phyloP scores from a whole-genome alignment of 1,140 invertebrate species.

The Nomia melanderi region DNA sequence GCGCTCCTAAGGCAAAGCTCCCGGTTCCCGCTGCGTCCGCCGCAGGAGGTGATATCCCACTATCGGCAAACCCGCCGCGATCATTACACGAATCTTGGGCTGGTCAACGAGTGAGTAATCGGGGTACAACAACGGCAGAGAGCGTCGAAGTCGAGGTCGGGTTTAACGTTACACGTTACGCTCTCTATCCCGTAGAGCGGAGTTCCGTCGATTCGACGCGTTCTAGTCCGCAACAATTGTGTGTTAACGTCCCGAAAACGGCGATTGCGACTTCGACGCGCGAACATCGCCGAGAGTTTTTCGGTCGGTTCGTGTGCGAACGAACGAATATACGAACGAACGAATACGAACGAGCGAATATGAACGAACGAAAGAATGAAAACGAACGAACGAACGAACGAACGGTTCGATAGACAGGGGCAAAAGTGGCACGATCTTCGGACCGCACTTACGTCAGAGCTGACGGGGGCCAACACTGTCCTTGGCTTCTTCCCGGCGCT shows the following conservation, averaged over 20 bases:
- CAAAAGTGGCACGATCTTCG: conserved; percentile 90
- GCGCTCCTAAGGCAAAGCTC: conserved; percentile 86
- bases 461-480: conserved; percentile 90
- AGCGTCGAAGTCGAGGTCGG: conserved; percentile 31
- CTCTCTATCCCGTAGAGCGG: too few relatives aligned
- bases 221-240: too few relatives aligned
- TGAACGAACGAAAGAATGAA: too few relatives aligned
- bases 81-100: conserved; percentile 89
- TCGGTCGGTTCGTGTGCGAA: conserved; percentile 8
- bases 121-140: not conserved
- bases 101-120: conserved; percentile 89
- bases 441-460: conserved; percentile 86
- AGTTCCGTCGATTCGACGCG: too few relatives aligned
- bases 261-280: not conserved
- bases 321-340: too few relatives aligned
- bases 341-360: too few relatives aligned
- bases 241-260: not conserved
- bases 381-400: too few relatives aligned
- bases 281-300: not conserved
- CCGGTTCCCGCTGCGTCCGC: conserved; percentile 89
- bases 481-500: conserved; percentile 89
- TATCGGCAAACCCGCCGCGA: conserved; percentile 89
- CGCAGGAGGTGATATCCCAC: conserved; percentile 89
- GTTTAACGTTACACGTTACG: too few relatives aligned
- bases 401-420: conserved; percentile 83